Evolutionary conservation across 2,113 vertebrate genomes (phyloP).

Genomic region (Nesoenas mayeri): DNA sequence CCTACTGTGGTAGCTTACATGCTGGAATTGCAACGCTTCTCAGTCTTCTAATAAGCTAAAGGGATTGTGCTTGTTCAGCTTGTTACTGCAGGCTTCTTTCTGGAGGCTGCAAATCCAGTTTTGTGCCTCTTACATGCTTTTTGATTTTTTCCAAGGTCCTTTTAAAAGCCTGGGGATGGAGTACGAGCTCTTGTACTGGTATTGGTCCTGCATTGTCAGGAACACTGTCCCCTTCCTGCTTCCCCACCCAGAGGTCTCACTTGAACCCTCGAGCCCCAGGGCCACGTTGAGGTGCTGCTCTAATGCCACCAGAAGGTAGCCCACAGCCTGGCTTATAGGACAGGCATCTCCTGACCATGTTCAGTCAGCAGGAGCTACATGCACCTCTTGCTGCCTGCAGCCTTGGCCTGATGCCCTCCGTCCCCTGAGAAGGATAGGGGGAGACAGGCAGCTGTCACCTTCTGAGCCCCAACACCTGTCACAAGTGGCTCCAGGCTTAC

Average conservation of each 20-base stretch:
- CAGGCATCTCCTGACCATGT: not conserved
- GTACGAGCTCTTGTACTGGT: not conserved
- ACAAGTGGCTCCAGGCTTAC: not conserved
- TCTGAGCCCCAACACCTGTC: not conserved
- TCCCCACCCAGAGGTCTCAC: not conserved
- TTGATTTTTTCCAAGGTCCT: not conserved
- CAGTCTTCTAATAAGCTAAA: constrained; percentile 27
- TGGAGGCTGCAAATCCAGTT: constrained; percentile 43
- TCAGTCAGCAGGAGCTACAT: not conserved
- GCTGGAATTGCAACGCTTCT: not conserved
- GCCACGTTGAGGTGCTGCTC: not conserved
- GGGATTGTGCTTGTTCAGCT: constrained; percentile 37
- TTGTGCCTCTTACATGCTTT: not conserved
- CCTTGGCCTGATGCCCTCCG: not conserved
- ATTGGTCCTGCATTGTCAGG: not conserved
- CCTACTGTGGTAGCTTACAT: not conserved
- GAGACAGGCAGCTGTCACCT: not conserved
- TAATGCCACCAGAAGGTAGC: not conserved
- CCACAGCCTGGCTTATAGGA: not conserved
- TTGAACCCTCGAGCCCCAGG: not conserved
- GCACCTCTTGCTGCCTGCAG: not conserved
- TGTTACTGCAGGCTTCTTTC: constrained; percentile 17
- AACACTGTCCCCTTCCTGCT: not conserved
- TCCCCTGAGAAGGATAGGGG: not conserved
- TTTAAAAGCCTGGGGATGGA: not conserved